Conservation (phyloP, 2,113 vertebrate genomes). For the Amazona guildingii region DNA sequence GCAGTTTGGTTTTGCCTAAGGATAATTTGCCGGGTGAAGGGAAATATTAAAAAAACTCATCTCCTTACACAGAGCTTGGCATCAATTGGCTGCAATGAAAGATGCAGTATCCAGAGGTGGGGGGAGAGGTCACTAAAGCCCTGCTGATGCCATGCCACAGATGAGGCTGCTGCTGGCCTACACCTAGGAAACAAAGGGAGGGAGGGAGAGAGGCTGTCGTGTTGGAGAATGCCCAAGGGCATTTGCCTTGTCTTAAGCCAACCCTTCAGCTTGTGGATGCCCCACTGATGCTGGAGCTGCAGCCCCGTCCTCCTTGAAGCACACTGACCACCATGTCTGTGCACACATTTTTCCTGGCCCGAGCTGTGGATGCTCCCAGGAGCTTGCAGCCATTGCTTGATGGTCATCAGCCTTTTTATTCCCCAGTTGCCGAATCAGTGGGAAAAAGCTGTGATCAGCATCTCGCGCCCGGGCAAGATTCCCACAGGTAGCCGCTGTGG, state of each 20-base stretch:
- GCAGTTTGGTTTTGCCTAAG: not conserved
- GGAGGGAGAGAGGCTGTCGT: not conserved
- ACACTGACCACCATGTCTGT: not conserved
- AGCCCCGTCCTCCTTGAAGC: not conserved
- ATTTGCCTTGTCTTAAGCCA: not conserved
- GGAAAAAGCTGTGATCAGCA: constrained; percentile 90
- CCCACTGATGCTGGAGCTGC: not conserved
- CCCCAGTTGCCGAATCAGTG: constrained; percentile 91
- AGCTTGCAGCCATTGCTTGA: not conserved
- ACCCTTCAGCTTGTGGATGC: not conserved
- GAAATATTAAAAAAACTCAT: not conserved
- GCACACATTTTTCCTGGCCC: rapidly evolving
- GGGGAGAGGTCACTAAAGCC: not conserved
- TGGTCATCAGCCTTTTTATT: not conserved
- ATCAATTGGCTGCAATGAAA: not conserved
- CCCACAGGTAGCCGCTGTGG: constrained; percentile 88
- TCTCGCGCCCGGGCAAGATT: constrained; percentile 87
- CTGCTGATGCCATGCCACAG: rapidly evolving
- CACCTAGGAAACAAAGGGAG: not conserved
- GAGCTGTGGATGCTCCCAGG: not conserved
- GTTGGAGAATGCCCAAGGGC: not conserved
- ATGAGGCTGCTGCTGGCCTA: not conserved
- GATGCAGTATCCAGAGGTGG: not conserved
- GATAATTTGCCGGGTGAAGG: not conserved
- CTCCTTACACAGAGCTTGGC: not conserved